Conservation (phyloP, 1,140 invertebrate species). For the Lasioglossum albipes region DNA sequence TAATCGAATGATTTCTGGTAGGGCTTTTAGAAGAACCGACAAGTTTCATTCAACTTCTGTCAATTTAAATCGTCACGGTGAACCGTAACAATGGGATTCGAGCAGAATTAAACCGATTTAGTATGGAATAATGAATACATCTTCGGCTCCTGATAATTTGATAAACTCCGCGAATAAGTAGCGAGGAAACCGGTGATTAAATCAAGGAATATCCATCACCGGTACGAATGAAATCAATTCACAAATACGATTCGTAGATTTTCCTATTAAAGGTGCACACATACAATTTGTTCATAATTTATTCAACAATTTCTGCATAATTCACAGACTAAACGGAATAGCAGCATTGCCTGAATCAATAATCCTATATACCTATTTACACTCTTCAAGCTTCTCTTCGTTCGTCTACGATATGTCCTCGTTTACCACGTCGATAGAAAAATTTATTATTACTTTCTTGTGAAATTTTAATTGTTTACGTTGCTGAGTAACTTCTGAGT, state of each 20-base stretch:
- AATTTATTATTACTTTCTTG: too few species aligned
- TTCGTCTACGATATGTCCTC: too few species aligned
- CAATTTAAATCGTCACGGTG: slow-evolving; percentile 11
- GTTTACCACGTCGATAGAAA: too few species aligned
- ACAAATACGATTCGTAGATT: background rate
- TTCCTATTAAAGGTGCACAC: background rate
- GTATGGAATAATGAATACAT: slow-evolving; percentile 8
- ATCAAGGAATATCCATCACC: slow-evolving; percentile 2
- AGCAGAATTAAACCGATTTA: background rate
- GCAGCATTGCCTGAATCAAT: too few species aligned
- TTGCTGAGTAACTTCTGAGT: too few species aligned
- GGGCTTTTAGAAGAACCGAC: background rate
- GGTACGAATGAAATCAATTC: slow-evolving; percentile 10
- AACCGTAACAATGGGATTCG: background rate
- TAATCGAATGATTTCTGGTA: background rate
- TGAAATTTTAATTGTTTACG: too few species aligned
- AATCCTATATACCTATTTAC: too few species aligned
- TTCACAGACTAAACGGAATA: too few species aligned
- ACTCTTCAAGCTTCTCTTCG: too few species aligned
- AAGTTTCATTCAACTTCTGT: slow-evolving; percentile 19
- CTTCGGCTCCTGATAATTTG: slow-evolving; percentile 7
- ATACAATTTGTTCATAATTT: background rate
- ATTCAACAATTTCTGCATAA: too few species aligned
- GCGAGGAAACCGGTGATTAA: background rate
- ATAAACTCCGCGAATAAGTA: slow-evolving; percentile 22